phyloP scores from a whole-genome alignment of 2,113 vertebrate species.

The Uria lomvia region DNA sequence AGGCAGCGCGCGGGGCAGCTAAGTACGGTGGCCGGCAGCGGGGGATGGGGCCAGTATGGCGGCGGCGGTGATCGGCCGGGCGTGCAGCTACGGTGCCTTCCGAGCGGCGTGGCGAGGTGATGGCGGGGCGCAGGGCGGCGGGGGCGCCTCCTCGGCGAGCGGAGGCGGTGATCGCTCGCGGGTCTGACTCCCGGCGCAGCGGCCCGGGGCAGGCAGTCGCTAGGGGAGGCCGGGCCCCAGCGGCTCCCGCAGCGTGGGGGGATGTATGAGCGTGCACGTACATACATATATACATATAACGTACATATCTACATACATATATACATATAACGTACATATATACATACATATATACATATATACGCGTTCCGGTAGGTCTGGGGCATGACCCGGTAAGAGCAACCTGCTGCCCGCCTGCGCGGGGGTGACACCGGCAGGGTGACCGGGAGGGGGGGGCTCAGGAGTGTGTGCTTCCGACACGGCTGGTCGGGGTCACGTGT shows the following conservation, averaged over 20 bases:
- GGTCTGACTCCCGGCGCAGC: neutral
- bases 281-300: neutral
- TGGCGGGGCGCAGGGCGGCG: neutral
- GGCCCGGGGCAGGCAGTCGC: too few relatives aligned
- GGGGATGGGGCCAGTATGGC: neutral
- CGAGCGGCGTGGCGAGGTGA: slow-evolving; percentile 25
- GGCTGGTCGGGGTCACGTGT: rapidly evolving
- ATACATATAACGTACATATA: too few relatives aligned
- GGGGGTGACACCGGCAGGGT: rapidly evolving
- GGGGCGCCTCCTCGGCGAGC: neutral
- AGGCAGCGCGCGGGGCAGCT: neutral
- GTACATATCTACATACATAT: too few relatives aligned
- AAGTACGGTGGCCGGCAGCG: neutral
- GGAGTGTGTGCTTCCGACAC: neutral
- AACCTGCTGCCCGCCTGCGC: too few relatives aligned
- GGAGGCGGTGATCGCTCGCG: too few relatives aligned
- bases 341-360: neutral
- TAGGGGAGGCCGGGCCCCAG: neutral
- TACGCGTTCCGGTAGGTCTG: rapidly evolving
- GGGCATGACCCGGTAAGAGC: neutral
- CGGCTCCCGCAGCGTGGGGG: rapidly evolving
- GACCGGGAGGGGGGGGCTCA: rapidly evolving
- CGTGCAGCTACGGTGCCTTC: neutral
- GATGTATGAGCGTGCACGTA: rapidly evolving
- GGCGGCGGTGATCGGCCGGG: neutral